These are phyloP conservation scores for Stenchaetothrips biformis DNA, from an alignment of 2,888 invertebrate species.

Conservation along the genomic window DNA sequence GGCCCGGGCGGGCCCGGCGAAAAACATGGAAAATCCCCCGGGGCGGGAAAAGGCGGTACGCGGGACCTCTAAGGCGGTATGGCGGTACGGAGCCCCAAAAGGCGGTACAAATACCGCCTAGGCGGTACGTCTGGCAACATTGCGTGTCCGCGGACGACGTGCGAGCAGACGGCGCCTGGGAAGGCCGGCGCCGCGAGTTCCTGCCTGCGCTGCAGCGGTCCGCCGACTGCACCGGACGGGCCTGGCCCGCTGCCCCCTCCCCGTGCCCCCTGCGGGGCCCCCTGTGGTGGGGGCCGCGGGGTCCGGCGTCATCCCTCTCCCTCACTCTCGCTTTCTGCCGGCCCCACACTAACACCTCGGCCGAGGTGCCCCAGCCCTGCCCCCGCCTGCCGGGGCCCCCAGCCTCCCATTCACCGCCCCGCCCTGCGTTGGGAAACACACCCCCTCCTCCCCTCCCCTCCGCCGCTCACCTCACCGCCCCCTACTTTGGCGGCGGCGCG, in stretches of 20 bases:
- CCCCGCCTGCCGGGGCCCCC: neutral
- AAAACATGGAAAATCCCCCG: too few relatives aligned
- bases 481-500: constrained; percentile 2
- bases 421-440: neutral
- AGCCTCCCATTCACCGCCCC: neutral
- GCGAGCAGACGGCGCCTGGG: neutral
- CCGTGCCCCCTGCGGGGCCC: constrained; percentile 18
- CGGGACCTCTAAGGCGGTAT: too few relatives aligned
- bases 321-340: constrained; percentile 32
- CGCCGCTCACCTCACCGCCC: constrained; percentile 40
- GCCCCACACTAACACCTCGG: constrained; percentile 32
- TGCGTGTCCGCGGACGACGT: neutral
- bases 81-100: too few relatives aligned
- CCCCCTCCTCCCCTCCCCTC: constrained; percentile 36
- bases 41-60: too few relatives aligned
- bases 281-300: constrained; percentile 30
- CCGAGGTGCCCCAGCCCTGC: constrained; percentile 30
- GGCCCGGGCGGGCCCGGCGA: too few relatives aligned
- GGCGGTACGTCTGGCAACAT: too few relatives aligned
- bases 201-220: neutral
- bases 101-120: too few relatives aligned
- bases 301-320: constrained; percentile 32
- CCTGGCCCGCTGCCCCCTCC: constrained; percentile 28
- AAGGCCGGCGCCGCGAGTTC: neutral
- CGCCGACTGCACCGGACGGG: constrained; percentile 5